These are phyloP conservation scores for Bombus consobrinus DNA, from an alignment of 1,140 invertebrate species.

Conservation along the genomic window DNA sequence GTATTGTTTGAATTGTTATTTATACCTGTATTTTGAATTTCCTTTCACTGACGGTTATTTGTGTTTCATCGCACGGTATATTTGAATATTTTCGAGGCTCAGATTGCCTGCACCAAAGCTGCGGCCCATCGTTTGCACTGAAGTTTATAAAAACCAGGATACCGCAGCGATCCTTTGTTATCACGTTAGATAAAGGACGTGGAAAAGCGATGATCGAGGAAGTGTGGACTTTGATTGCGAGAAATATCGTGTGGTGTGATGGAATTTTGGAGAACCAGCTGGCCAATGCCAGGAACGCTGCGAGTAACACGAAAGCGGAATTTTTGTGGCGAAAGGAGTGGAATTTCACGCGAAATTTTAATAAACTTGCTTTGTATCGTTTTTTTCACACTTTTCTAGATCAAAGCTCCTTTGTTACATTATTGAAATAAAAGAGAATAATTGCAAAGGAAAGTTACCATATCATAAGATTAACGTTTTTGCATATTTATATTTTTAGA, in stretches of 20 bases:
- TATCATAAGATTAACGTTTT: no score
- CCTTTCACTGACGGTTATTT: not conserved
- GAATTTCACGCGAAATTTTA: not conserved
- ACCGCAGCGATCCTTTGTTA: not conserved
- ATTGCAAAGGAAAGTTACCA: no score
- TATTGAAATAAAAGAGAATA: not conserved
- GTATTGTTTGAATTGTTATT: not conserved
- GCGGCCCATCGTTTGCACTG: no score
- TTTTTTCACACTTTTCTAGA: not conserved
- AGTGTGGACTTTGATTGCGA: not conserved
- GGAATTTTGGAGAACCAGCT: not conserved
- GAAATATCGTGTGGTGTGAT: not conserved
- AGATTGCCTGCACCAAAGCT: not conserved
- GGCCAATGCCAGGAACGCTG: not conserved
- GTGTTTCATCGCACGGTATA: not conserved
- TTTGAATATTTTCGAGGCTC: not conserved
- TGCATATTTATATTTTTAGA: no score
- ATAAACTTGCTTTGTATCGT: not conserved
- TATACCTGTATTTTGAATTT: not conserved
- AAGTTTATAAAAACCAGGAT: constrained; percentile 9
- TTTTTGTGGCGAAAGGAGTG: not conserved
- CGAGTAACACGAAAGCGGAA: not conserved
- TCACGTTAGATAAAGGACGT: not conserved
- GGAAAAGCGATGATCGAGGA: not conserved
- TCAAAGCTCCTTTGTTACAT: not conserved